These are phyloP conservation scores for Dyspetes luteomarginatus DNA, from an alignment of 2,888 invertebrate species.

Conservation along the genomic window DNA sequence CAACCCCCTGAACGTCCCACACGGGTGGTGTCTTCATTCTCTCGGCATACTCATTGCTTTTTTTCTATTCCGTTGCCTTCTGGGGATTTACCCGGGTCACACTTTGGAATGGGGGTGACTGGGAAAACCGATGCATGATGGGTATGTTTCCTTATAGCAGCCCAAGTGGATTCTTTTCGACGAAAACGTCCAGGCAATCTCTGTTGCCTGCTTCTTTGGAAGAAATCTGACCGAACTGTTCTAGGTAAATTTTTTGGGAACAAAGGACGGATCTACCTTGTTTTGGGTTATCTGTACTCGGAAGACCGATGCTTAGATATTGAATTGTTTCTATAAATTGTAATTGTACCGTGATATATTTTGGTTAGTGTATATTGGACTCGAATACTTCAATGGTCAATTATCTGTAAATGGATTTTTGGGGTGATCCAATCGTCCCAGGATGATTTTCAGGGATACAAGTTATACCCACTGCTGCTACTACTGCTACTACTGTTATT, in stretches of 20 bases:
- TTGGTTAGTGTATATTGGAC: not conserved
- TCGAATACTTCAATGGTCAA: no score
- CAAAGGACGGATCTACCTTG: no score
- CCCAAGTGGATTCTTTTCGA: no score
- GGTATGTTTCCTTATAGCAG: no score
- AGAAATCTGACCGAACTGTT: no score
- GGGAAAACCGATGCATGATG: not conserved
- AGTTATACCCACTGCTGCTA: not conserved
- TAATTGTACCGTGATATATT: not conserved
- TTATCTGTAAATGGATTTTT: not conserved
- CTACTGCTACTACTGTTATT: not conserved
- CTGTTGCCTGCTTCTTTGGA: no score
- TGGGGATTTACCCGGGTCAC: conserved; percentile 9
- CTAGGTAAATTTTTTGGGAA: no score
- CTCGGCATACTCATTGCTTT: conserved; percentile 19
- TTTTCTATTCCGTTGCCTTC: conserved; percentile 5
- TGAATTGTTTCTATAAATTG: not conserved
- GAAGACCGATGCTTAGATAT: not conserved
- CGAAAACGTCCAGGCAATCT: no score
- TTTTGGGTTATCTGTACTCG: no score
- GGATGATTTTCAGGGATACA: not conserved
- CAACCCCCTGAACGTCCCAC: conserved; percentile 15
- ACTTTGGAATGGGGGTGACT: not conserved
- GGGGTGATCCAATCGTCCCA: not conserved
- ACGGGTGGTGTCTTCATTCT: conserved; percentile 19